phyloP scores from a whole-genome alignment of 2,888 invertebrate genomes.

The Thereva unica region DNA sequence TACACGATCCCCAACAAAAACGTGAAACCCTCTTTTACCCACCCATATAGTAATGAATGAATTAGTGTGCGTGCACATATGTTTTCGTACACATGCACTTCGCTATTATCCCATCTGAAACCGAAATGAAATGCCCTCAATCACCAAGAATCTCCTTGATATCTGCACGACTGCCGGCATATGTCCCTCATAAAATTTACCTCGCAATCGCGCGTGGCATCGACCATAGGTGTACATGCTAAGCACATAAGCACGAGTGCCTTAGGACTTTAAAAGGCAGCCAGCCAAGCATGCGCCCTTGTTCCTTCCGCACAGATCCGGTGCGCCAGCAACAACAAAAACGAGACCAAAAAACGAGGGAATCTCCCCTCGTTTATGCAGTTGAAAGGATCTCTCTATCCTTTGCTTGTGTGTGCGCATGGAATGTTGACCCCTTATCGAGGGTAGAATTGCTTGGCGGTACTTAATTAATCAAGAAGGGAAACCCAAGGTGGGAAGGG shows the following conservation, averaged over 20 bases:
- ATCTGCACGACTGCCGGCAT: not conserved
- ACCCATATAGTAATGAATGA: conserved; percentile 11
- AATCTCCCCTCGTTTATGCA: conserved; percentile 9
- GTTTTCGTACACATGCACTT: no score
- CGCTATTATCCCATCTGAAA: no score
- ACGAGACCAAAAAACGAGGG: conserved; percentile 16
- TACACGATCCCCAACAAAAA: not conserved
- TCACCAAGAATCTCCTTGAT: no score
- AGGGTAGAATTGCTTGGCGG: conserved; percentile 35
- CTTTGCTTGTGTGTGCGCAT: not conserved
- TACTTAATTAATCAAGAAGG: conserved; percentile 37
- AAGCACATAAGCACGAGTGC: not conserved
- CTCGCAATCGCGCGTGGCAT: not conserved
- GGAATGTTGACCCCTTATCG: conserved; percentile 8
- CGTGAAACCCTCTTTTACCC: conserved; percentile 1
- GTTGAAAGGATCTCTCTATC: not conserved
- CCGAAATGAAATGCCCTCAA: no score
- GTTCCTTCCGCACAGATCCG: conserved; percentile 30
- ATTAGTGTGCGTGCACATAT: no score
- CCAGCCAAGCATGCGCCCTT: conserved; percentile 30
- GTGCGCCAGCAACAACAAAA: not conserved
- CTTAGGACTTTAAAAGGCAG: conserved; percentile 9
- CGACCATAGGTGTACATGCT: not conserved
- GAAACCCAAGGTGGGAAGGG: conserved; percentile 16
- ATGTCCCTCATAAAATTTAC: not conserved